Base-by-base conservation (phyloP, 1,140 invertebrate genomes). In the Danaus plexippus region DNA sequence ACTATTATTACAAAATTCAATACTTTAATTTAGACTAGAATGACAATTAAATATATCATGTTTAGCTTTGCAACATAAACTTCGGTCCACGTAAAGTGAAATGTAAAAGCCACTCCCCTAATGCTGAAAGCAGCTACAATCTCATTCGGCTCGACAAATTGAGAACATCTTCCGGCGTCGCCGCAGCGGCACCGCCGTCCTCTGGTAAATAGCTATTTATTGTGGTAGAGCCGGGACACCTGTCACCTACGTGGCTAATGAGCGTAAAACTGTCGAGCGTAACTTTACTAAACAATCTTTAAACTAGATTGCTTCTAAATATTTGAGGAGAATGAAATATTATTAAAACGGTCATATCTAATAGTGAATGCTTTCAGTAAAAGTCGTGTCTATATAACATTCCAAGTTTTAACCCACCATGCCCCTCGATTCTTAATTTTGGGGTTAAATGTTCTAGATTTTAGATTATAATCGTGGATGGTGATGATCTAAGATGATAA, bases 141-240 rank as follows among this genome's bases (percentile, higher is more conserved):
- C 73, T 81, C 76, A 81, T 82, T 80, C 70, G 54, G 66, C 52
- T 64, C 77, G 77, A 85, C 81, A 85, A 85, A 85, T 85, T 80
- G 77, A 71, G 70, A 76, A 77, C 81, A 79, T 72, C 76, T 82
- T 80, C 75, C 77, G 69, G 67, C 62, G 71, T 50, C 65, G 66
- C 68, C 68, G 70, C 69, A 75, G 62, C 66, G 65, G 68, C 67
- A 75, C 64, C 59, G 55, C 52, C 59, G 59, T 12, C 67, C 67
- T 63, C 75, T 71, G 73, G 69, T 77, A 78, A 79, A 76, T 71
- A 80, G 66, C 76, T 80, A 76, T 84, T 80, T 80, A 76, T 80
- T 81, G 73, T 67, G 75, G 74, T 53, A 54, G 55, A 51, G 56
- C 47, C 55, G 68, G 63, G 77, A 80, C 75, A 80, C 72, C 79